Percentiles rank a stretch among this genome's conserved stretches.
Conservation (phyloP, 2,797 vertebrate genomes). For the Protonibea diacanthus region DNA sequence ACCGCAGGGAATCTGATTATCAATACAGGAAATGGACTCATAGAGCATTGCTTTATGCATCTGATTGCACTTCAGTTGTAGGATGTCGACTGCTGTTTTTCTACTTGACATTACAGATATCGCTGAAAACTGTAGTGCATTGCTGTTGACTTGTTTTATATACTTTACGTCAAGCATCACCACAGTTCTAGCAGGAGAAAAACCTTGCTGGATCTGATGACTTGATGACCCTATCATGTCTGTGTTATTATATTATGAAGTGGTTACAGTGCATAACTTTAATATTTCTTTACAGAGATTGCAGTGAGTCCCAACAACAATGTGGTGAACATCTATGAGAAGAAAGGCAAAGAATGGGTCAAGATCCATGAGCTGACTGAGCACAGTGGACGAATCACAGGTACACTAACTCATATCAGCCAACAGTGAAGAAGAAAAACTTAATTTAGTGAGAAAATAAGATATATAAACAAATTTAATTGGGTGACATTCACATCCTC, state of each 20-base stretch:
- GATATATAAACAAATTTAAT: too few relatives aligned
- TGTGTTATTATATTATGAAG: neutral
- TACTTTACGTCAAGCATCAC: neutral
- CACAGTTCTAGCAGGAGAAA: neutral
- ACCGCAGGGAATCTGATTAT: conserved; percentile 64
- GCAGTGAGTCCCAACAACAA: conserved; percentile 84
- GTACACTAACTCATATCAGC: conserved; percentile 50
- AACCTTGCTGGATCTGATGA: neutral
- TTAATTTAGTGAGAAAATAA: too few relatives aligned
- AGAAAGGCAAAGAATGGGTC: conserved; percentile 79
- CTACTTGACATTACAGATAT: neutral
- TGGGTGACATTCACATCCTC: neutral
- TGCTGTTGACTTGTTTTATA: neutral
- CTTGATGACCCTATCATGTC: neutral
- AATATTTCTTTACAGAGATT: conserved; percentile 73
- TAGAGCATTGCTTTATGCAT: conserved; percentile 34
- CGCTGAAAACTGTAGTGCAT: neutral
- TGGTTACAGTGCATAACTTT: neutral
- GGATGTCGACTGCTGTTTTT: neutral
- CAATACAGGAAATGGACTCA: conserved; percentile 64
- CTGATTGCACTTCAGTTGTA: conserved; percentile 15
- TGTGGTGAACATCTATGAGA: conserved; percentile 81
- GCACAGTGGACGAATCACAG: conserved; percentile 84
- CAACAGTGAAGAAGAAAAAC: neutral
- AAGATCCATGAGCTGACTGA: conserved; percentile 83